phyloP scores from a whole-genome alignment of 2,113 vertebrate genomes.

The Saccopteryx bilineata region DNA sequence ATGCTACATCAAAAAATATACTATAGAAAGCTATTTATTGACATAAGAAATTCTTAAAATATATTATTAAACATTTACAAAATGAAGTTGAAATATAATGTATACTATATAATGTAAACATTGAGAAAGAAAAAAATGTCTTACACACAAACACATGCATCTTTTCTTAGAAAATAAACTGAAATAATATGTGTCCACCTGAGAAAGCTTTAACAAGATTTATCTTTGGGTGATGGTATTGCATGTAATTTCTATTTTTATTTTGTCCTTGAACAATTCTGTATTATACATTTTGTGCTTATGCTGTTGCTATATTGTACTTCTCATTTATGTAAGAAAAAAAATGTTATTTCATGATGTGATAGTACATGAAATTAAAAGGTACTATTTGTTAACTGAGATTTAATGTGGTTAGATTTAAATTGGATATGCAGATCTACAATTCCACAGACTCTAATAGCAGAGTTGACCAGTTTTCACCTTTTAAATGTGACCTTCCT shows the following conservation, averaged over 20 bases:
- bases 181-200: neutral
- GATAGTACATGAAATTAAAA: neutral
- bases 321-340: conserved; percentile 6
- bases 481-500: conserved; percentile 14
- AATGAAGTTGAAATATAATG: neutral
- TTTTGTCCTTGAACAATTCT: neutral
- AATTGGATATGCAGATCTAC: neutral
- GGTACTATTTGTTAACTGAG: neutral
- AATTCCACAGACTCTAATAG: neutral
- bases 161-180: neutral
- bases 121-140: neutral
- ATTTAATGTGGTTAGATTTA: conserved; percentile 12
- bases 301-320: neutral
- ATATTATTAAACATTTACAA: neutral
- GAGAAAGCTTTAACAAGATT: neutral
- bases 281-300: neutral
- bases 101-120: neutral
- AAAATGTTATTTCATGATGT: neutral
- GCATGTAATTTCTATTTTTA: neutral
- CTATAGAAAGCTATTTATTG: conserved; percentile 11
- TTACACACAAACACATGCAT: neutral
- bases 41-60: neutral
- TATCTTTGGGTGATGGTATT: neutral
- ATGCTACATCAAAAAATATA: neutral
- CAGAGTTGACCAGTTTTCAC: neutral